Base-by-base conservation (phyloP, 2,113 vertebrate genomes). In the Struthio camelus region DNA sequence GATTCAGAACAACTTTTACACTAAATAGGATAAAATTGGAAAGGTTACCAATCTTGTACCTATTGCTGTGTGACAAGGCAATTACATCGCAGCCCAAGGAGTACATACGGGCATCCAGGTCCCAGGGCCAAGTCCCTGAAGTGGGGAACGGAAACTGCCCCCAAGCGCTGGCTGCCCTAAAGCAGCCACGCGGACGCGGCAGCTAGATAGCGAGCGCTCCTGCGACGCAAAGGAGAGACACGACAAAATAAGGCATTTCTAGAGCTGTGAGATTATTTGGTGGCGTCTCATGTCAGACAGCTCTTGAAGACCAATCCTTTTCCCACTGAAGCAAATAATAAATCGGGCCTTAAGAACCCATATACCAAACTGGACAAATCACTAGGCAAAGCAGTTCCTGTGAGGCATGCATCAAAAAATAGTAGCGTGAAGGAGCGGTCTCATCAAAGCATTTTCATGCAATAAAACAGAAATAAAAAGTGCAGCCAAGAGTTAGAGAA, bases 401-500 rank as follows among this genome's bases (percentile, higher is more conserved):
- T 50, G 64, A 90, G 72, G n/a, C 79, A 66, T 38, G 53, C 78
- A 93, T 84, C 86, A 91, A 66, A 90, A 30, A 88, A 85, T 0
- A 53, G n/a, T 3, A 10, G 44, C 15, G 23, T 27, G 62, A 81
- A 71, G 46, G n/a, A 91, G 54, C 72, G 66, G 28, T 59, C 69
- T 48, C 40, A 40, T 78, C 56, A 90, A 72, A 46, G 58, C 38
- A 25, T 56, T 95, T 83, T 95, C 67, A 38, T 78, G 93, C 85
- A 91, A 72, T 90, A 96, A 96, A 97, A 94, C 42, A 48, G 87
- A 56, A 91, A 95, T 72, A 90, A 87, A 86, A 92, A 78, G 48
- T 48, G 73, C 78, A 96, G 92, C 64, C 96, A 97, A 96, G 84
- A 97, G 66, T 46, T 76, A 75, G 92, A 97, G 81, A 94, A 96